phyloP scores from a whole-genome alignment of 1,140 invertebrate species.

The Vanessa tameamea region DNA sequence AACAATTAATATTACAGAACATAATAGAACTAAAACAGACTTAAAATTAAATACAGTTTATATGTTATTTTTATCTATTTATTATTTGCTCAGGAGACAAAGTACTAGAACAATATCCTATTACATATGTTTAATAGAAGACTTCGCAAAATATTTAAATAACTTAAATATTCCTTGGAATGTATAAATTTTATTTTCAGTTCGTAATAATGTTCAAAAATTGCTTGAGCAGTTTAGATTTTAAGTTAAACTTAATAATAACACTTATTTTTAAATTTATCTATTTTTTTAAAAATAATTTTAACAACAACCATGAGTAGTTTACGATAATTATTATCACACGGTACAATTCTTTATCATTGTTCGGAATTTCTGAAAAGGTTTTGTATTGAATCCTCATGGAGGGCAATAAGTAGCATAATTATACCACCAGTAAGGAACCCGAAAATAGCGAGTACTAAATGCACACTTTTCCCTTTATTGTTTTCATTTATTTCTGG shows the following conservation, averaged over 20 bases:
- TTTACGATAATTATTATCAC: constrained; percentile 48
- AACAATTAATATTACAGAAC: neutral
- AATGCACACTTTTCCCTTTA: constrained; percentile 66
- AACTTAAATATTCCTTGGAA: constrained; percentile 19
- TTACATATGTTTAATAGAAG: no score
- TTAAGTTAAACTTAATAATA: constrained; percentile 28
- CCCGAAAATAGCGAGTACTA: constrained; percentile 82
- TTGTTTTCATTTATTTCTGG: constrained; percentile 81
- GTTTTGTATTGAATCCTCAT: constrained; percentile 85
- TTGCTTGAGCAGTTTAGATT: constrained; percentile 25
- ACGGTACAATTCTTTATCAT: constrained; percentile 57
- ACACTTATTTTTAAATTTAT: constrained; percentile 23
- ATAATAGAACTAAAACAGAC: constrained; percentile 3
- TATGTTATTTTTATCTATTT: no score
- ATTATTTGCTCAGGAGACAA: no score
- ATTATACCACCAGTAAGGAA: constrained; percentile 86
- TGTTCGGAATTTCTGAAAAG: constrained; percentile 78
- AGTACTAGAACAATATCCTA: no score
- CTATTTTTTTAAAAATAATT: constrained; percentile 41
- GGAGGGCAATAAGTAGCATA: constrained; percentile 88
- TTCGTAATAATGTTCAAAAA: constrained; percentile 1
- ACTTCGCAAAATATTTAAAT: neutral
- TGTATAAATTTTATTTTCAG: constrained; percentile 14
- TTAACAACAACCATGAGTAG: constrained; percentile 67
- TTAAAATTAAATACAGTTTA: neutral